These are phyloP conservation scores for Pristionchus japonicus DNA, from an alignment of 2,888 invertebrate genomes.

Conservation along the genomic window DNA sequence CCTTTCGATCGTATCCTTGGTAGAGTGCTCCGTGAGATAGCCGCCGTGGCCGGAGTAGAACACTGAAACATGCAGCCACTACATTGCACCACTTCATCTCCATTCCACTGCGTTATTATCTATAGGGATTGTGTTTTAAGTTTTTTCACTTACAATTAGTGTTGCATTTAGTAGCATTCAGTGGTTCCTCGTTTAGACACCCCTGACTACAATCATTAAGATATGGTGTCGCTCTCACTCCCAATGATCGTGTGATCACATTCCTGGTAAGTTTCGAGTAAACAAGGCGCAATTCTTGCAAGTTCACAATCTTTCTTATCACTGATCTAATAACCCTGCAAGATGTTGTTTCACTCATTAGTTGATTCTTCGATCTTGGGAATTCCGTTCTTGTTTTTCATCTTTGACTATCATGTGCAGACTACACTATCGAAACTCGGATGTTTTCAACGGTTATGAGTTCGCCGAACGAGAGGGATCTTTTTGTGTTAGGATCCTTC, in stretches of 20 bases:
- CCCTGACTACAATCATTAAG: no score
- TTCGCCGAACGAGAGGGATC: neutral
- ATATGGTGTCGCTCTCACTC: no score
- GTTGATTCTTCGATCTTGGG: neutral
- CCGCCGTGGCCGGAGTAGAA: constrained; percentile 58
- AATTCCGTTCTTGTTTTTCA: neutral
- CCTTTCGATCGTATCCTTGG: constrained; percentile 53
- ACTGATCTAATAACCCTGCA: no score
- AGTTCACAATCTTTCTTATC: no score
- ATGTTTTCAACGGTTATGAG: neutral
- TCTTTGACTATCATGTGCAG: neutral
- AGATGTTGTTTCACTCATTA: neutral
- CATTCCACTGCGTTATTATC: no score
- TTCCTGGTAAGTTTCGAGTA: no score
- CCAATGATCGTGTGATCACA: neutral
- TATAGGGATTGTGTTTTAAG: no score
- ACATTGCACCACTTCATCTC: no score
- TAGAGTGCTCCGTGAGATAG: constrained; percentile 56
- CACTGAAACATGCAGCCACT: constrained; percentile 49
- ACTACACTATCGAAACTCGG: neutral
- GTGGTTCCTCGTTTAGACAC: no score
- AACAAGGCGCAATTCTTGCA: neutral
- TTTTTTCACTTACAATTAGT: no score
- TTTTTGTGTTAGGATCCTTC: neutral
- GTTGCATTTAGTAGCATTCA: no score